phyloP scores from a whole-genome alignment of 2,888 invertebrate species.

The Dryocosmus kuriphilus region DNA sequence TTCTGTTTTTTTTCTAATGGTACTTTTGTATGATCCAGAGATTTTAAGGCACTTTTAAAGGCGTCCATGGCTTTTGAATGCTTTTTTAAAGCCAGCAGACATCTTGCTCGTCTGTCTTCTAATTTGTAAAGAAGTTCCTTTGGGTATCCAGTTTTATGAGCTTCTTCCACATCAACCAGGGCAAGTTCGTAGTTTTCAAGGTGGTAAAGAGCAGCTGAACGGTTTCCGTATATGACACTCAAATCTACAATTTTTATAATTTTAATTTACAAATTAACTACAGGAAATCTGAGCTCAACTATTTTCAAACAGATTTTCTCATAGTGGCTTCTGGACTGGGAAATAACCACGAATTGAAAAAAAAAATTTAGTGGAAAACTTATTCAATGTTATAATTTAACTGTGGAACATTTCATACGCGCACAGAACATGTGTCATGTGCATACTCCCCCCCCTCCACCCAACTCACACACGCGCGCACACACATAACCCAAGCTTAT shows the following conservation, averaged over 20 bases:
- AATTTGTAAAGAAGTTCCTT: conserved; percentile 86
- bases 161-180: conserved; percentile 85
- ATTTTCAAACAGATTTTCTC: no score
- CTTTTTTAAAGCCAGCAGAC: conserved; percentile 84
- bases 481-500: no score
- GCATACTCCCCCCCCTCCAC: no score
- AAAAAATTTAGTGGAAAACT: no score
- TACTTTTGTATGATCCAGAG: conserved; percentile 84
- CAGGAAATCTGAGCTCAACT: no score
- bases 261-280: no score
- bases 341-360: no score
- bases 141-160: conserved; percentile 84
- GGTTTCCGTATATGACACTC: conserved; percentile 87
- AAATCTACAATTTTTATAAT: conserved; percentile 76
- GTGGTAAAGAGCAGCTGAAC: conserved; percentile 89
- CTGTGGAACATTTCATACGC: no score
- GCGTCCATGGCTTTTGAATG: conserved; percentile 83
- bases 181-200: conserved; percentile 84
- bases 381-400: no score
- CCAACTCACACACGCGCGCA: no score
- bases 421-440: no score
- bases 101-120: conserved; percentile 86
- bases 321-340: no score
- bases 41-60: conserved; percentile 84
- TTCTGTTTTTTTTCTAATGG: conserved; percentile 82